phyloP scores from a whole-genome alignment of 2,888 invertebrate species.

The Trypoxylon attenuatum region DNA sequence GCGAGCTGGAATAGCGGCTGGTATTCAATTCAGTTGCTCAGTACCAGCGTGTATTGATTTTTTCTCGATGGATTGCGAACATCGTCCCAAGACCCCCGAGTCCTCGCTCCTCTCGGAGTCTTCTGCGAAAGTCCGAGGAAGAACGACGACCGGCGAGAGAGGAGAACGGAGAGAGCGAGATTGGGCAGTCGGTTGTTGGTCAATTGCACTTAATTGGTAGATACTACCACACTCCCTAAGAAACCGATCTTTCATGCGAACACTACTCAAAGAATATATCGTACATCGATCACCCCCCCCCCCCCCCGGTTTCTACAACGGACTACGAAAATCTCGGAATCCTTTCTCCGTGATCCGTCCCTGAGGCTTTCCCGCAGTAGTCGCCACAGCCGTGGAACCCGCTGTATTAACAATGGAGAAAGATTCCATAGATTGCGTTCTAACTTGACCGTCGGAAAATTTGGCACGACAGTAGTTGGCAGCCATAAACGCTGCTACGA shows the following conservation, averaged over 20 bases:
- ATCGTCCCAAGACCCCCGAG: neutral
- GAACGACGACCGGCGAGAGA: constrained; percentile 11
- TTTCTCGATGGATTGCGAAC: constrained; percentile 24
- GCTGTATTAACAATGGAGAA: too few species aligned
- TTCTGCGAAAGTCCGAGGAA: constrained; percentile 2
- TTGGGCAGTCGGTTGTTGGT: constrained; percentile 63
- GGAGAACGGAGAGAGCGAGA: constrained; percentile 42
- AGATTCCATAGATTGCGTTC: too few species aligned
- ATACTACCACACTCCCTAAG: constrained; percentile 35
- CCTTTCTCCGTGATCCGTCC: too few species aligned
- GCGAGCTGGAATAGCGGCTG: constrained; percentile 40
- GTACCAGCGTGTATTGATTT: constrained; percentile 25
- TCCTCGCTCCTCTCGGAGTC: too few species aligned
- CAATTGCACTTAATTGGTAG: constrained; percentile 70
- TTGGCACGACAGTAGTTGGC: too few species aligned
- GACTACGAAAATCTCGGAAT: too few species aligned
- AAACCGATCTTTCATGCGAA: constrained; percentile 31
- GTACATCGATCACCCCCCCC: too few species aligned
- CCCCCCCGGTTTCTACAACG: too few species aligned
- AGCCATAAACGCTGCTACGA: too few species aligned
- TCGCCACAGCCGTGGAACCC: too few species aligned
- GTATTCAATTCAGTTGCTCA: constrained; percentile 12
- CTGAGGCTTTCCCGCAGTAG: too few species aligned
- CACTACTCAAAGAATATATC: constrained; percentile 25
- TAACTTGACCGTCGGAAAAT: too few species aligned